Conservation (phyloP, 2,113 vertebrate species). For the Ceyx margarethae region DNA sequence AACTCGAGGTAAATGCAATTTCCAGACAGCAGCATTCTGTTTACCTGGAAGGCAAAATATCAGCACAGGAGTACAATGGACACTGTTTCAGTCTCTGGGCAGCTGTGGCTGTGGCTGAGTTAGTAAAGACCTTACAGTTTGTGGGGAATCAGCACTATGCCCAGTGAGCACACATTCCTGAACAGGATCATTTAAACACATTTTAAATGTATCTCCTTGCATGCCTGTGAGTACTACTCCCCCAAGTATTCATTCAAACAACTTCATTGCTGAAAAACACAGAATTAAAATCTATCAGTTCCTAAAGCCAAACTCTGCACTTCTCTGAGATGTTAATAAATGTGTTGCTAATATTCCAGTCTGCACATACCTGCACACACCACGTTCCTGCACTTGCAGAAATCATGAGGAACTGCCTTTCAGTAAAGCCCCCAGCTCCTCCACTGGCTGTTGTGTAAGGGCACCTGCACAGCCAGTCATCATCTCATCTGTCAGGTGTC, state of each 20-base stretch:
- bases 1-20: background rate
- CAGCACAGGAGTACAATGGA: background rate
- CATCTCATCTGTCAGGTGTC: background rate
- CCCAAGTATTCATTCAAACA: accelerated
- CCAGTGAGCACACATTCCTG: background rate
- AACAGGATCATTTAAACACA: background rate
- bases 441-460: background rate
- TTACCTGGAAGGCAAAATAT: constrained; percentile 1
- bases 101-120: background rate
- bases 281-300: background rate
- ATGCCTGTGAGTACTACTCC: background rate
- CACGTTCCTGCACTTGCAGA: background rate
- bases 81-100: background rate
- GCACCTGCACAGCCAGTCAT: background rate
- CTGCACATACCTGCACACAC: background rate
- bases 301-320: background rate
- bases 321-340: background rate
- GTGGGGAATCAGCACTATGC: background rate
- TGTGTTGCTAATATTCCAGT: background rate
- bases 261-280: background rate
- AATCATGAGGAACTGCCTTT: background rate
- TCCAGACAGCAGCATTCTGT: background rate
- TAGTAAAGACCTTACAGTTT: background rate
- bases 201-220: background rate
- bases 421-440: background rate